Conservation (phyloP, 2,113 vertebrate genomes). For the Semnornis frantzii region DNA sequence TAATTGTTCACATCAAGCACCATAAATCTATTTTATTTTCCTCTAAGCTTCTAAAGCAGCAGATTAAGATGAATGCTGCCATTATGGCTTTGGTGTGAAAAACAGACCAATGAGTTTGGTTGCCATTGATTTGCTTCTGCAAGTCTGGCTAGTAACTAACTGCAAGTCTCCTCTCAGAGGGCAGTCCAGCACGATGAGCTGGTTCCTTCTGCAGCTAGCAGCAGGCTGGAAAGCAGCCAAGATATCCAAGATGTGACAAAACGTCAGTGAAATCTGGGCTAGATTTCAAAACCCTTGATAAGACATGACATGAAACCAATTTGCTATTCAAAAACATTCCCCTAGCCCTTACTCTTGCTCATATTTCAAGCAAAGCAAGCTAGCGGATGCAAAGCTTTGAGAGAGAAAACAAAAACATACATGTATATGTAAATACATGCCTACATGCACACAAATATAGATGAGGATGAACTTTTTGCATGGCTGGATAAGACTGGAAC, state of each 20-base stretch:
- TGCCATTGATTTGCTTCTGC: background rate
- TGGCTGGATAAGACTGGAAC: background rate
- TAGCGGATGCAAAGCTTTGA: background rate
- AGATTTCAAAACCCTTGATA: slow-evolving; percentile 24
- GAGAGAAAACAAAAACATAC: background rate
- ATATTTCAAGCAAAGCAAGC: slow-evolving; percentile 18
- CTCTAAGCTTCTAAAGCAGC: background rate
- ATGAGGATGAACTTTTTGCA: background rate
- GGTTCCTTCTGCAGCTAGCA: background rate
- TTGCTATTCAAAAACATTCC: slow-evolving; percentile 16
- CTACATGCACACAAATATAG: background rate
- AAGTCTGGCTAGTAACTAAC: background rate
- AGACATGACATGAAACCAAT: slow-evolving; percentile 4
- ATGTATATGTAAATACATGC: background rate
- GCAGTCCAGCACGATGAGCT: background rate
- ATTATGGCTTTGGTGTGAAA: background rate
- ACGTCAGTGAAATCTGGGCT: slow-evolving; percentile 11
- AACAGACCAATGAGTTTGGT: background rate
- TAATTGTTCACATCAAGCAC: background rate
- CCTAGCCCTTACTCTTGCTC: background rate
- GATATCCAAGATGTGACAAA: slow-evolving; percentile 17
- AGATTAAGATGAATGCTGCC: background rate
- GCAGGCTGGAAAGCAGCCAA: background rate
- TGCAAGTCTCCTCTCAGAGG: background rate
- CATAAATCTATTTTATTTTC: background rate